Evolutionary conservation across 2,797 vertebrate genomes (phyloP), one percentile per base, ranked within the genome.

Genomic region (Helostoma temminkii): DNA sequence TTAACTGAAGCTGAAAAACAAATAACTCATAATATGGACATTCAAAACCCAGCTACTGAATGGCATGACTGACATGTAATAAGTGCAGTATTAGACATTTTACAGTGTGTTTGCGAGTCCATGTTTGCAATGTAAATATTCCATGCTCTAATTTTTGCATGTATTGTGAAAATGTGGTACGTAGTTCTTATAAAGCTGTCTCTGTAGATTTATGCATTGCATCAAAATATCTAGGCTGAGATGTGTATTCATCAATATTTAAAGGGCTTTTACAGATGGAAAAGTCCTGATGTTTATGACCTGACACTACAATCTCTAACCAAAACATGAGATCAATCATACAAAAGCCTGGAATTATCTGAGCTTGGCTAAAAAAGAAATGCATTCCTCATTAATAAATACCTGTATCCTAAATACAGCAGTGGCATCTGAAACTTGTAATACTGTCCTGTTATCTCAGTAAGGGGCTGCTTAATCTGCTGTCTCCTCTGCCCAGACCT

Each of bases 1-100:
- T 83, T 75, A 81, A 84, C 24, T 61, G 49, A 83, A 49, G 71
- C n/a, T 47, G 53, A 76, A 87, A 85, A 83, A 76, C 66, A 80
- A 80, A 82, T 78, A 75, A 73, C 36, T 88, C 39, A 65, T 83
- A 83, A 82, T 56, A 61, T 45, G 67, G 57, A 69, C 68, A 71
- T 66, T 25, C 18, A 60, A 77, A 76, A 59, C 57, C 72, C 25
- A 4, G 61, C 48, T 67, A 69, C 42, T 70, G 43, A 56, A 28
- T 74, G 60, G 67, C 54, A 79, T 78, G 75, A 82, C 25, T 61
- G 18, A 82, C 12, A 4, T 55, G 55, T 37, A 36, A 18, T 46
- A 9, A 24, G 74, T 52, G 0, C 21, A 12, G 46, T 12, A 15
- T 30, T 56, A 4, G n/a, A n/a, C 37, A 32, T 62, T 69, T 71